Conservation (phyloP, 2,888 invertebrate species). For the Heteromyza rotundicornis region DNA sequence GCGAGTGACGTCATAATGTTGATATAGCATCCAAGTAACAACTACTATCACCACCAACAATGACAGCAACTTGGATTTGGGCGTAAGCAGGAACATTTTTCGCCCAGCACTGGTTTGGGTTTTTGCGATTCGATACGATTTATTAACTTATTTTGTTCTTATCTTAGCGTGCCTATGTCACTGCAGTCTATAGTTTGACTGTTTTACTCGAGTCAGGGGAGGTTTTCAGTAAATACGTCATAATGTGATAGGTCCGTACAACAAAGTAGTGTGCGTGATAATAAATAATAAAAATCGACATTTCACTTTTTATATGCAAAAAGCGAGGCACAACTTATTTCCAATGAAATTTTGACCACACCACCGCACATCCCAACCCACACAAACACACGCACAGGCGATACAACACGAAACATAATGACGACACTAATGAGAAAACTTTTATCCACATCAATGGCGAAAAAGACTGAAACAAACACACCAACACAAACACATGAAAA, state of each 20-base stretch:
- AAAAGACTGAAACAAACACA: neutral
- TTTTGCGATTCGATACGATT: too few species aligned
- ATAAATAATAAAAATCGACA: neutral
- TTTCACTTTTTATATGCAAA: neutral
- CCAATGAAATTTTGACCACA: conserved; percentile 13
- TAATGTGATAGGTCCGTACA: neutral
- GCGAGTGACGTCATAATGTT: neutral
- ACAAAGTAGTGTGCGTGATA: neutral
- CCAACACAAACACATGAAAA: neutral
- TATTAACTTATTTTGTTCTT: too few species aligned
- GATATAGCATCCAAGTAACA: neutral
- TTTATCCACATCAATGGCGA: neutral
- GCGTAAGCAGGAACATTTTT: too few species aligned
- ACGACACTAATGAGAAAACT: conserved; percentile 2
- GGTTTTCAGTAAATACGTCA: neutral
- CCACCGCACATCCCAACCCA: conserved; percentile 20
- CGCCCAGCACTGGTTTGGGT: too few species aligned
- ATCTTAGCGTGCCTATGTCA: too few species aligned
- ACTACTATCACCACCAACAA: neutral
- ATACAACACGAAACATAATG: neutral
- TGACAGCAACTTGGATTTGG: neutral
- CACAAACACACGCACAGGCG: conserved; percentile 1
- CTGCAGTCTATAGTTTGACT: neutral
- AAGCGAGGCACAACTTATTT: neutral
- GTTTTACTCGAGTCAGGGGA: too few species aligned